Evolutionary conservation across 2,113 vertebrate genomes (phyloP).

Genomic region (Camelus bactrianus): DNA sequence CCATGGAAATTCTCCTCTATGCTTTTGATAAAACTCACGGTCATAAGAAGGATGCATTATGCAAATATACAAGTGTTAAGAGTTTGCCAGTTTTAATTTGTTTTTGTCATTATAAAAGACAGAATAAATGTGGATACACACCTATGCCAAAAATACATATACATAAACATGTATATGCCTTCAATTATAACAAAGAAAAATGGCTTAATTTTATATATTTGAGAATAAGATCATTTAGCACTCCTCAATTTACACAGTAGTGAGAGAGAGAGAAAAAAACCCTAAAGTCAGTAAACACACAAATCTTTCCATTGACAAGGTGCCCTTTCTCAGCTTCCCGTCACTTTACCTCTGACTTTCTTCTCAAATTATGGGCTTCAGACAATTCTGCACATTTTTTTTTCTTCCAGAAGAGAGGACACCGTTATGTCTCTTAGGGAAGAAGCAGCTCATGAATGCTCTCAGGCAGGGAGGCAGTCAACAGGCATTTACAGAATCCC

Average conservation of each 20-base stretch:
- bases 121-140: background rate
- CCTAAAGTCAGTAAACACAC: background rate
- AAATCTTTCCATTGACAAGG: slow-evolving; percentile 23
- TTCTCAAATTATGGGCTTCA: background rate
- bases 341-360: background rate
- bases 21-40: background rate
- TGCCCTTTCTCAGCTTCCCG: background rate
- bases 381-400: background rate
- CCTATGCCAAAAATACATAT: background rate
- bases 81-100: background rate
- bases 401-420: background rate
- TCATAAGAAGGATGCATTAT: slow-evolving; percentile 27
- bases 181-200: slow-evolving; percentile 30
- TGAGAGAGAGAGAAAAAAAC: background rate
- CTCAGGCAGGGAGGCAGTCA: background rate
- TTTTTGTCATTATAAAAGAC: slow-evolving; percentile 24
- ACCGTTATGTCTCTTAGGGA: background rate
- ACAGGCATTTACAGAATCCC: background rate
- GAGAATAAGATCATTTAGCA: background rate
- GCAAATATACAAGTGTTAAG: background rate
- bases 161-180: background rate
- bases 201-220: background rate
- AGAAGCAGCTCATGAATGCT: background rate
- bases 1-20: background rate
- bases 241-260: background rate